Percentiles rank a stretch among this genome's conserved stretches.
phyloP scores from a whole-genome alignment of 2,113 vertebrate genomes.

The Epinephelus cyanopodus region DNA sequence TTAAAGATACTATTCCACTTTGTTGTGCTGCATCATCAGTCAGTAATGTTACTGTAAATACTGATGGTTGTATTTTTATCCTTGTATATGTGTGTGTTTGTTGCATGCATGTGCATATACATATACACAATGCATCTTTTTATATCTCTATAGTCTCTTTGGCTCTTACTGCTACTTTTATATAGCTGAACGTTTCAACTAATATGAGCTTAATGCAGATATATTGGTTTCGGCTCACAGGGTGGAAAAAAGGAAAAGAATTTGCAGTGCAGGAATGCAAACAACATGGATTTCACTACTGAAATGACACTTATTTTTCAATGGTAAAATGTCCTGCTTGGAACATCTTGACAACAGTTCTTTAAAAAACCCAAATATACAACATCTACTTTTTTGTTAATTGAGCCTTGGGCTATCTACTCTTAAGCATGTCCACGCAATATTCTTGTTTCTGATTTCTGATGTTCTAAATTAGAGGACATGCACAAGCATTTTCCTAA shows the following conservation, averaged over 20 bases:
- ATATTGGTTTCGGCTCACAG: not conserved
- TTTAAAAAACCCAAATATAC: not conserved
- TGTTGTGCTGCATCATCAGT: not conserved
- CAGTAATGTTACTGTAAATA: not conserved
- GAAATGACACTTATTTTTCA: not conserved
- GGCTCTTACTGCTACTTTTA: not conserved
- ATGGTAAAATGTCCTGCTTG: not conserved
- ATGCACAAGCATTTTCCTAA: not conserved
- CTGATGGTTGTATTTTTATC: not conserved
- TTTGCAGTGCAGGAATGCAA: not conserved
- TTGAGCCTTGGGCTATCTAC: not conserved
- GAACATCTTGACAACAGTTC: not conserved
- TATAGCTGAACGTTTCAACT: not conserved
- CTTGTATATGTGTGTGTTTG: not conserved
- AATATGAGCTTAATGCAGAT: not conserved
- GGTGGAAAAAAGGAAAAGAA: not conserved
- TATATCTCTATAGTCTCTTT: not conserved
- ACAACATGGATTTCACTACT: not conserved
- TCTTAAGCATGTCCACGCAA: not conserved
- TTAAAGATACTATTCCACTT: not conserved
- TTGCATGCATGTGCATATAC: not conserved
- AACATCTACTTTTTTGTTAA: not conserved
- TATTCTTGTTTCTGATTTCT: constrained; percentile 25
- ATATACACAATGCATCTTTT: not conserved
- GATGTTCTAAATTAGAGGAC: not conserved